Evolutionary conservation across 2,888 invertebrate genomes (phyloP).

Genomic region (Anthrax anthrax): DNA sequence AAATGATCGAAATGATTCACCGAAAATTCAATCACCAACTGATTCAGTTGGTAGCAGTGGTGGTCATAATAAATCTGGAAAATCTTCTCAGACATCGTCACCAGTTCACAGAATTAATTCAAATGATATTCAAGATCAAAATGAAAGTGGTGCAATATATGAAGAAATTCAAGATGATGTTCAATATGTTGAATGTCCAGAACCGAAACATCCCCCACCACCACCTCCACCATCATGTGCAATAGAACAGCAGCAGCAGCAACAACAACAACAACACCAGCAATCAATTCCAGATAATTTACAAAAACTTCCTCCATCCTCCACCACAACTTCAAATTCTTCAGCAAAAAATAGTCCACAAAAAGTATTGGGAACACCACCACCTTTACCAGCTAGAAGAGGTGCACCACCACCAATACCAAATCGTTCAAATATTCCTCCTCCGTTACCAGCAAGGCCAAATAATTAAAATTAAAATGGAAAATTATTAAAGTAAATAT

Average conservation of each 20-base stretch:
- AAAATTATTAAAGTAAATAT: too few species aligned
- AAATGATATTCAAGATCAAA: slow-evolving; percentile 1
- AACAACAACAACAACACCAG: slow-evolving; percentile 19
- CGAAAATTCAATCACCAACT: slow-evolving; percentile 25
- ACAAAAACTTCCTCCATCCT: too few species aligned
- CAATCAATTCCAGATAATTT: background rate
- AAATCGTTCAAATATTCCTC: slow-evolving; percentile 30
- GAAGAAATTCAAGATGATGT: slow-evolving; percentile 41
- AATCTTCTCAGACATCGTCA: slow-evolving; percentile 1
- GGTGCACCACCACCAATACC: slow-evolving; percentile 33
- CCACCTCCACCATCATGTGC: slow-evolving; percentile 23
- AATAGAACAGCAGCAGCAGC: slow-evolving; percentile 21
- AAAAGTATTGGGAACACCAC: slow-evolving; percentile 41
- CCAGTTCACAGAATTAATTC: slow-evolving; percentile 1
- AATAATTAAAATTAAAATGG: slow-evolving; percentile 6
- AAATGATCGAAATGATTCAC: slow-evolving; percentile 9
- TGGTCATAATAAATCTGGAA: background rate
- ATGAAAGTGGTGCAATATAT: slow-evolving; percentile 37
- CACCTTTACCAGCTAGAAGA: slow-evolving; percentile 43
- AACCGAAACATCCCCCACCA: slow-evolving; percentile 46
- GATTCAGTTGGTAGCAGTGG: slow-evolving; percentile 18
- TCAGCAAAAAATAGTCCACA: slow-evolving; percentile 17
- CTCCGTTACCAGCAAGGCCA: slow-evolving; percentile 30
- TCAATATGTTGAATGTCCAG: slow-evolving; percentile 37
- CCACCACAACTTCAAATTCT: background rate